A percentile compares a stretch with the other conserved stretches of the same genome.
phyloP scores from a whole-genome alignment of 2,888 invertebrate genomes.

The Idaea aversata region DNA sequence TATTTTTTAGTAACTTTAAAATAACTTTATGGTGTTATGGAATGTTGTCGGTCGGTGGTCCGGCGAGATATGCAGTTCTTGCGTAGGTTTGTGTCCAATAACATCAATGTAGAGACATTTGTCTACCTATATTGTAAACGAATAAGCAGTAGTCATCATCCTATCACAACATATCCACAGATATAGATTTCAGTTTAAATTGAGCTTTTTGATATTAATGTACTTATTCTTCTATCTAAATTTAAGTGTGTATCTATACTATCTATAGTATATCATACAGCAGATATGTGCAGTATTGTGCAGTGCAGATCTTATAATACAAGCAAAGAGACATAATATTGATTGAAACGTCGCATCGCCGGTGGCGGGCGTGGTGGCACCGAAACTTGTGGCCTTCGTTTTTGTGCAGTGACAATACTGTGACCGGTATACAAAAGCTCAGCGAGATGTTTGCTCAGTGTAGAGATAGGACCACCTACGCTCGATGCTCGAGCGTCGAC shows the following conservation, averaged over 20 bases:
- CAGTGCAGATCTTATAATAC: neutral
- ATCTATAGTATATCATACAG: too few species aligned
- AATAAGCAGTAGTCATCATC: too few species aligned
- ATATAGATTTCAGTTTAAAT: too few species aligned
- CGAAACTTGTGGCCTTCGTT: conserved; percentile 41
- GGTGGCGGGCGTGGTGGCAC: conserved; percentile 20
- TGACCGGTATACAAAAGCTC: conserved; percentile 59
- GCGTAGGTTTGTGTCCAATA: neutral
- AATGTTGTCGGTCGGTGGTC: conserved; percentile 1
- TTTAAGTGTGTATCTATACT: too few species aligned
- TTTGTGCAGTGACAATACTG: conserved; percentile 46
- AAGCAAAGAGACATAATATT: conserved; percentile 33
- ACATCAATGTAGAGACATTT: conserved; percentile 13
- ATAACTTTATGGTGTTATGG: neutral
- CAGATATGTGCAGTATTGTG: neutral
- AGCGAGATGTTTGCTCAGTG: conserved; percentile 61
- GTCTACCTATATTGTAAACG: neutral
- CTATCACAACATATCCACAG: too few species aligned
- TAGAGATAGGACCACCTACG: conserved; percentile 66
- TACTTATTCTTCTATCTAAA: too few species aligned
- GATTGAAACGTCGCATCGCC: conserved; percentile 28
- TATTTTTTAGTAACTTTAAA: neutral
- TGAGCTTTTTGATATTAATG: too few species aligned
- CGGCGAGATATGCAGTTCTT: neutral
- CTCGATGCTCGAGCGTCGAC: conserved; percentile 27